Evolutionary conservation across 2,888 invertebrate genomes (phyloP), one percentile per base, ranked within the genome.

Genomic region (Chesias legatella): DNA sequence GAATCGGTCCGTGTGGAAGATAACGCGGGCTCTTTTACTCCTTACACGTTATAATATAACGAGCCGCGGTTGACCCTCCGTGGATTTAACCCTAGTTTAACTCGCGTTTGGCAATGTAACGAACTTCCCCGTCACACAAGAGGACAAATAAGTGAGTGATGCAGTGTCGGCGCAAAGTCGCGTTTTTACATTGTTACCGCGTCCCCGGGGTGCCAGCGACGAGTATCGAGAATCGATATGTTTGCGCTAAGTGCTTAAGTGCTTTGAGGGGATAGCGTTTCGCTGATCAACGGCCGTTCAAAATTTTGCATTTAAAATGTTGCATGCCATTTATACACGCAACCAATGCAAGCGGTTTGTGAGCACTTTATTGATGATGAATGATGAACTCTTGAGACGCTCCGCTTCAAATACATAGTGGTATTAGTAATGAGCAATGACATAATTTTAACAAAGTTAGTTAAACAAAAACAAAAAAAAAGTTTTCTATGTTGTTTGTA

Each of bases 31-130:
- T 82, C 84, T 83, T 82, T 84, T 83, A 84, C 86, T 81, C 81
- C 74, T 83, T 80, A 84, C 83, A 82, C 72, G 83, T 83, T 85
- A 86, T 85, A 80, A 85, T 86, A 85, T 85, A 79, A 85, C 80
- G 74, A 79, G 71, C 62, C 56, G 69, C 69, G 73, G 63, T 64
- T 61, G 63, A 63, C 60, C 67, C 73, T 66, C 67, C 64, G 43
- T 49, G 56, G 54, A 61, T 68, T 75, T 79, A 84, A 84, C 79
- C 75, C 71, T 67, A 73, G 79, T 79, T 82, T 79, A 82, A 83
- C 68, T 68, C 56, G 59, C 63, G 65, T 63, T 65, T 60, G 56
- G 56, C 60, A 66, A 60, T 60, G 65, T 61, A 67, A 57, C 52
- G 48, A 53, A 60, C 65, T 62, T 58, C 58, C 54, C 64, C 61